Evolutionary conservation across 2,113 vertebrate genomes (phyloP).

Genomic region (Phrynosoma platyrhinos): DNA sequence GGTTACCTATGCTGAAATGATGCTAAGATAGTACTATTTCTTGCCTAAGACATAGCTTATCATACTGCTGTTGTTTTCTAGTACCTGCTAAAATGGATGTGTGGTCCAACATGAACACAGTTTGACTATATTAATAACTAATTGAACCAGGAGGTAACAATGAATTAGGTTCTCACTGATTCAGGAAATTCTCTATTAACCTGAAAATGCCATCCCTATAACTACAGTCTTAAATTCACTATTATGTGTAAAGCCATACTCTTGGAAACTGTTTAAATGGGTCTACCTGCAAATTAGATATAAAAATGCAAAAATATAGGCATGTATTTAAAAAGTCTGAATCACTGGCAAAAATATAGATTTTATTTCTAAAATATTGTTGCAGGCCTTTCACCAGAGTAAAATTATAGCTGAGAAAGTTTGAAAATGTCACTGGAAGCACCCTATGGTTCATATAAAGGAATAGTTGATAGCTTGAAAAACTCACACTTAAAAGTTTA

Average conservation of each 20-base stretch:
- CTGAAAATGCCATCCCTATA: not conserved
- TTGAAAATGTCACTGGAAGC: conserved; percentile 8
- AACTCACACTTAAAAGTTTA: not conserved
- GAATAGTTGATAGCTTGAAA: not conserved
- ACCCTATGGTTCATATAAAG: not conserved
- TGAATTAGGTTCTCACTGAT: not conserved
- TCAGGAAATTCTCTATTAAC: not conserved
- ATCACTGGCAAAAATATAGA: not conserved
- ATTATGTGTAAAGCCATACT: not conserved
- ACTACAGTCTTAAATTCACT: not conserved
- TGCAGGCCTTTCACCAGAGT: conserved; percentile 3
- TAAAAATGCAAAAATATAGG: not conserved
- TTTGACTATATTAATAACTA: too few relatives aligned
- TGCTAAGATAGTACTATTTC: not conserved
- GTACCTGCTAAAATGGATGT: not conserved
- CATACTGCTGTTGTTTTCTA: not conserved
- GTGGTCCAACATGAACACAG: not conserved
- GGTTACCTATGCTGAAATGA: not conserved
- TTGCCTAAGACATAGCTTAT: too few relatives aligned
- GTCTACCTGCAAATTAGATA: not conserved
- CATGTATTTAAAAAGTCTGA: not conserved
- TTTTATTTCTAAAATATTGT: not conserved
- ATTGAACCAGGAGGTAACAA: too few relatives aligned
- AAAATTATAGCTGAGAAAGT: not conserved
- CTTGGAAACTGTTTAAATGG: not conserved